phyloP scores from a whole-genome alignment of 2,888 invertebrate genomes.

The Griposia aprilina region DNA sequence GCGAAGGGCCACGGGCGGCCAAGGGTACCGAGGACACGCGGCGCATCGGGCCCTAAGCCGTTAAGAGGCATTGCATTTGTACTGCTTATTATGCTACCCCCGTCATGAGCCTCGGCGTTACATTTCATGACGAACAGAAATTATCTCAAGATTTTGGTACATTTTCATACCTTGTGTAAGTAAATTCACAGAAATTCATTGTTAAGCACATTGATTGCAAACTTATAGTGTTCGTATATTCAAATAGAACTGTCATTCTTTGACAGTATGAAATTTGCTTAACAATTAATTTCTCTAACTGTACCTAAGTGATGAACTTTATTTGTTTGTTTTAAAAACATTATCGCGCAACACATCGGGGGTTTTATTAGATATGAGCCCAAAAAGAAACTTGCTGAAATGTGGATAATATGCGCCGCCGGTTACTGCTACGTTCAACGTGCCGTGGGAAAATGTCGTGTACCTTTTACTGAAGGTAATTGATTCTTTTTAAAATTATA shows the following conservation, averaged over 20 bases:
- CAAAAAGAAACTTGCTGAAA: constrained; percentile 41
- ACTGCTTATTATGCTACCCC: constrained; percentile 71
- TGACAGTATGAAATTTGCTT: neutral
- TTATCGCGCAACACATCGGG: constrained; percentile 28
- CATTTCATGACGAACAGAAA: constrained; percentile 38
- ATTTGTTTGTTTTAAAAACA: constrained; percentile 32
- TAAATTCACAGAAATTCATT: neutral
- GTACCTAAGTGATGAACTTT: constrained; percentile 16
- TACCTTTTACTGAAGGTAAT: constrained; percentile 10
- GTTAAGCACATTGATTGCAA: neutral
- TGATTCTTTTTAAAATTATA: constrained; percentile 18
- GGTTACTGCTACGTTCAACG: constrained; percentile 19
- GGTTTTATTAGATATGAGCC: constrained; percentile 33
- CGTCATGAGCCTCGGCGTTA: constrained; percentile 55
- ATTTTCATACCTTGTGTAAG: neutral
- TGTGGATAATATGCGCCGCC: constrained; percentile 31
- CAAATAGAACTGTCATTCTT: neutral
- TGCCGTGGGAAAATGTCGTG: constrained; percentile 49
- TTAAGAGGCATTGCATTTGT: constrained; percentile 71
- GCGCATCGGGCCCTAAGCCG: constrained; percentile 74
- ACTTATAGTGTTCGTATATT: too few species aligned
- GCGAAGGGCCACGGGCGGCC: constrained; percentile 79
- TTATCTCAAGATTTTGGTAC: constrained; percentile 24
- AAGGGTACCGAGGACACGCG: constrained; percentile 81
- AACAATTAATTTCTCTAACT: neutral